Evolutionary conservation across 1,140 invertebrate genomes (phyloP).

Genomic region (Agraylea sexmaculata): DNA sequence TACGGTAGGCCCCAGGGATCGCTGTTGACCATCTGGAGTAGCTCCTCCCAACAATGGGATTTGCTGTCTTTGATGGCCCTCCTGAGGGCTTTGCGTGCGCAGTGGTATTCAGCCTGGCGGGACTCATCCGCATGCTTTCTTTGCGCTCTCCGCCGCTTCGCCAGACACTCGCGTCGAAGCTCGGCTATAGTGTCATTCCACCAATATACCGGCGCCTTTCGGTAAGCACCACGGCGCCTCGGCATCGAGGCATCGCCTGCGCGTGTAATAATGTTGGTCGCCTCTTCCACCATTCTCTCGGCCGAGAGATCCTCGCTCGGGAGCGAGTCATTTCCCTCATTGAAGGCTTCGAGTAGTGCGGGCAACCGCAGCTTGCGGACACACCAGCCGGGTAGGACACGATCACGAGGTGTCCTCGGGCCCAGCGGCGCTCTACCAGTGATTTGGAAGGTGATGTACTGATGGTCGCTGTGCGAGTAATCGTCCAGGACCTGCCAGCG

Average conservation of each 20-base stretch:
- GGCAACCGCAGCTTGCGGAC: neutral
- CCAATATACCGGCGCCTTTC: neutral
- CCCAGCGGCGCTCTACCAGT: neutral
- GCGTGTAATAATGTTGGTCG: neutral
- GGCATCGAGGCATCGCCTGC: constrained; percentile 1
- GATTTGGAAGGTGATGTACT: constrained; percentile 13
- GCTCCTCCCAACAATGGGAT: neutral
- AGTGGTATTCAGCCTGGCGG: neutral
- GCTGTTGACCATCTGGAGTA: neutral
- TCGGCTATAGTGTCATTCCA: constrained; percentile 2
- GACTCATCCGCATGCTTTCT: too few relatives aligned
- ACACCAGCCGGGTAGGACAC: neutral
- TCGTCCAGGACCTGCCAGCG: constrained; percentile 4
- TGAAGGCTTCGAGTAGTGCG: neutral
- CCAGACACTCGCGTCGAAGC: neutral
- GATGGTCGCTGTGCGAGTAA: constrained; percentile 11
- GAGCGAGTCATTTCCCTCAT: too few relatives aligned
- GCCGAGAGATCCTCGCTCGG: neutral
- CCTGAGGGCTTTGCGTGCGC: neutral
- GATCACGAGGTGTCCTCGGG: too few relatives aligned
- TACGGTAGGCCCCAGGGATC: neutral
- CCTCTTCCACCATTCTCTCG: neutral
- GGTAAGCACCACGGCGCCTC: neutral
- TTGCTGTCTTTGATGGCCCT: neutral
- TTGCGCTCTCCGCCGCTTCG: neutral